These are phyloP conservation scores for Eilema sororculum DNA, from an alignment of 2,888 invertebrate species.

Conservation along the genomic window DNA sequence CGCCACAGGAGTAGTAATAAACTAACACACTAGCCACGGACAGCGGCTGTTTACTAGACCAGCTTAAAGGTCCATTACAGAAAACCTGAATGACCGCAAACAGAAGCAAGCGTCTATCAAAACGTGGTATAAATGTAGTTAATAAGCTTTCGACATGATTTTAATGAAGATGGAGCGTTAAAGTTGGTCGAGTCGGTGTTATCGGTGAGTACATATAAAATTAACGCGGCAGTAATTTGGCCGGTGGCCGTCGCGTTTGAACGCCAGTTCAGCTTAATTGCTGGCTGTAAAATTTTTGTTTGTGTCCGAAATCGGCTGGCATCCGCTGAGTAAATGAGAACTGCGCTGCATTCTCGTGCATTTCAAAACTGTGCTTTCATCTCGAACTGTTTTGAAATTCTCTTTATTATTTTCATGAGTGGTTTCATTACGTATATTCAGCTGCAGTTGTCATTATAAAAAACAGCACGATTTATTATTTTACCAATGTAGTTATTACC, in stretches of 20 bases:
- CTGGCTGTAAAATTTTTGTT: conserved; percentile 69
- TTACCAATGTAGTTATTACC: neutral
- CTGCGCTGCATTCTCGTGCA: conserved; percentile 51
- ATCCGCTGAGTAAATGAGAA: conserved; percentile 61
- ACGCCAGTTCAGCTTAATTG: conserved; percentile 62
- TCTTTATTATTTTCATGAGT: conserved; percentile 49
- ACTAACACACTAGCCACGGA: conserved; percentile 29
- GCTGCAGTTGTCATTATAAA: neutral
- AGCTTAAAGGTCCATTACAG: conserved; percentile 50
- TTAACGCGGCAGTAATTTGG: conserved; percentile 59
- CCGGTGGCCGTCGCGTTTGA: conserved; percentile 50
- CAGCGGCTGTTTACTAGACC: conserved; percentile 41
- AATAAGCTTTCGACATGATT: conserved; percentile 57
- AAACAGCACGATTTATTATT: neutral
- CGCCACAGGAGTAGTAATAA: conserved; percentile 46
- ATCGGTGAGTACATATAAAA: conserved; percentile 54
- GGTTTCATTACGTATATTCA: neutral
- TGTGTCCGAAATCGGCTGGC: conserved; percentile 63
- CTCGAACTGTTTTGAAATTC: conserved; percentile 51
- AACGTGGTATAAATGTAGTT: conserved; percentile 53
- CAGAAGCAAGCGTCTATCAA: conserved; percentile 49
- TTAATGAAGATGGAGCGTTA: conserved; percentile 62
- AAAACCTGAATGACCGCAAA: conserved; percentile 51
- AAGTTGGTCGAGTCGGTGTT: conserved; percentile 47
- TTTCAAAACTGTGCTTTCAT: conserved; percentile 60